A percentile compares a stretch with the other conserved stretches of the same genome.
Conservation (phyloP, 2,113 vertebrate species). For the Cyanoderma ruficeps region DNA sequence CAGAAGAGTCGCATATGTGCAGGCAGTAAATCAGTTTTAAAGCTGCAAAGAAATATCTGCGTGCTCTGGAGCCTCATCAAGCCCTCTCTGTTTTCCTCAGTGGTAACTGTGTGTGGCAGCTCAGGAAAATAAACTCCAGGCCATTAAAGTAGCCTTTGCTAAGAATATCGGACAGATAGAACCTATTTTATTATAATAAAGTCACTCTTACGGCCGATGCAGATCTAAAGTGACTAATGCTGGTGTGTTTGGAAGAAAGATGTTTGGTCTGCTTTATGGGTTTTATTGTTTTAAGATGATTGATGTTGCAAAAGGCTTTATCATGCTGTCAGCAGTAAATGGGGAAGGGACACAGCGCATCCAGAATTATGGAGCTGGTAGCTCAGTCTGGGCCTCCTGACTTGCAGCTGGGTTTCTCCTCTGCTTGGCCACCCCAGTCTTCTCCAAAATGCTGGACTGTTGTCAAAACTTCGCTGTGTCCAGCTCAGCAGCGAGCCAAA, state of each 20-base stretch:
- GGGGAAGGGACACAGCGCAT: neutral
- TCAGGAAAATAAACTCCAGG: slow-evolving; percentile 22
- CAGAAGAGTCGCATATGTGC: neutral
- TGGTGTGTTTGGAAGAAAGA: slow-evolving; percentile 34
- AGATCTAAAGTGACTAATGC: neutral
- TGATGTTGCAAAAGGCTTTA: slow-evolving; percentile 42
- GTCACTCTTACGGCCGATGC: neutral
- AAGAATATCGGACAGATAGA: neutral
- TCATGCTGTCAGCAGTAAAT: slow-evolving; percentile 32
- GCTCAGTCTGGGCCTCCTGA: neutral
- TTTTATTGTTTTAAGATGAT: slow-evolving; percentile 61
- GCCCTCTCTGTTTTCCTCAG: neutral
- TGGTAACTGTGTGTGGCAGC: slow-evolving; percentile 5
- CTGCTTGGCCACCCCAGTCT: neutral
- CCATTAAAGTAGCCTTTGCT: neutral
- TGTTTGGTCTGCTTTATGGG: slow-evolving; percentile 25
- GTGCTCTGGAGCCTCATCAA: neutral
- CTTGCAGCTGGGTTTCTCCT: neutral
- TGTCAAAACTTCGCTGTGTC: fast-evolving
- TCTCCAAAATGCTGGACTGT: neutral
- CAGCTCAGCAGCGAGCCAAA: neutral
- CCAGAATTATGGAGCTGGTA: neutral
- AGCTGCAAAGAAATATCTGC: neutral
- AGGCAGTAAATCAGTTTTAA: neutral
- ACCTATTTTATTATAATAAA: neutral